phyloP scores from a whole-genome alignment of 1,140 invertebrate species.

The Drosophila pachea region DNA sequence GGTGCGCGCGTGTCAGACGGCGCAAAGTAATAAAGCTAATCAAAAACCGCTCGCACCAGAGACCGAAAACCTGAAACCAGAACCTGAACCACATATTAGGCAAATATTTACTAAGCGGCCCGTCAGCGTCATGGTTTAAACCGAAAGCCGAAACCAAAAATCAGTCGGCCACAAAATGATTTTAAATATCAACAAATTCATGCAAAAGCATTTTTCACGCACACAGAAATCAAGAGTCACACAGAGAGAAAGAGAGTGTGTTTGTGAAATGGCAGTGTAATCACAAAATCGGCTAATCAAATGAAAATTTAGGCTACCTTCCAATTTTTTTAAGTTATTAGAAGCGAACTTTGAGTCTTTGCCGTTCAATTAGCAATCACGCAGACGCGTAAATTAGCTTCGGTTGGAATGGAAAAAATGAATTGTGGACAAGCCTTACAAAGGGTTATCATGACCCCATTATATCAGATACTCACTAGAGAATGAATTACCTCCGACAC shows the following conservation, averaged over 20 bases:
- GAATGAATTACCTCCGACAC: constrained; percentile 3
- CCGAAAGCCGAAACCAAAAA: constrained; percentile 43
- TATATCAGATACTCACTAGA: constrained; percentile 40
- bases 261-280: constrained; percentile 54
- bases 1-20: constrained; percentile 18
- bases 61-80: constrained; percentile 45
- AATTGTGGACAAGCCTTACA: constrained; percentile 4
- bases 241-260: background rate
- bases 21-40: constrained; percentile 76
- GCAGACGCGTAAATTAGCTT: constrained; percentile 22
- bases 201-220: constrained; percentile 29
- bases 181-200: constrained; percentile 65
- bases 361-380: constrained; percentile 41
- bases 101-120: constrained; percentile 67
- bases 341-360: constrained; percentile 24
- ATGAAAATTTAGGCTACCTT: constrained; percentile 4
- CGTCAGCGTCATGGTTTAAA: constrained; percentile 27
- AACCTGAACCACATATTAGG: constrained; percentile 71
- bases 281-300: constrained; percentile 35
- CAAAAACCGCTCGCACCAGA: constrained; percentile 68
- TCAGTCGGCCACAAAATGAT: constrained; percentile 68
- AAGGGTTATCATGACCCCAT: background rate
- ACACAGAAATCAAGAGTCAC: background rate
- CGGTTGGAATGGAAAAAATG: constrained; percentile 17
- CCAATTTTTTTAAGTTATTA: constrained; percentile 8